Conservation (phyloP, 2,888 invertebrate species). For the Rhogogaster chlorosoma region DNA sequence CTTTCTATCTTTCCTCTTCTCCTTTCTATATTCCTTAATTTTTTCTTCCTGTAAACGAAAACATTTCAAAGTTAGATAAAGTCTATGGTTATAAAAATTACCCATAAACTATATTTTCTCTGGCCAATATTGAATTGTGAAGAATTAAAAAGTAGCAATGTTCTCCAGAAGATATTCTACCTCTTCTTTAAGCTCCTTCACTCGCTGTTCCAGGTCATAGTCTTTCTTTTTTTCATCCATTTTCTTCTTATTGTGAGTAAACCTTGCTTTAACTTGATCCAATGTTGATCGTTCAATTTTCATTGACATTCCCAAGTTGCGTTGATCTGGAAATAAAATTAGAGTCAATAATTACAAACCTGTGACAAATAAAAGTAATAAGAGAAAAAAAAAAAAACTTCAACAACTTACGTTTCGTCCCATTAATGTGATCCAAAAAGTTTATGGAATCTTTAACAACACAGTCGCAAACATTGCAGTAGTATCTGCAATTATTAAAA, state of each 20-base stretch:
- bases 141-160: neutral
- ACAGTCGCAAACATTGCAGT: slow-evolving; percentile 99
- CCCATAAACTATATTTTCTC: neutral
- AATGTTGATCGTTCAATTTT: slow-evolving; percentile 96
- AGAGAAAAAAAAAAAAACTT: neutral
- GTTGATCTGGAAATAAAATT: slow-evolving; percentile 84
- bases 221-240: slow-evolving; percentile 97
- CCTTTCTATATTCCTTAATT: slow-evolving; percentile 92
- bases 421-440: slow-evolving; percentile 99
- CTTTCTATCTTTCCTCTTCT: slow-evolving; percentile 93
- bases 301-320: slow-evolving; percentile 99
- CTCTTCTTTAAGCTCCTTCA: slow-evolving; percentile 97
- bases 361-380: slow-evolving; percentile 4
- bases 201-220: slow-evolving; percentile 94
- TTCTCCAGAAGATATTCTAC: slow-evolving; percentile 71
- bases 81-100: neutral
- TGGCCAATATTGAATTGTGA: neutral
- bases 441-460: slow-evolving; percentile 99
- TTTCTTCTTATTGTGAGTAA: slow-evolving; percentile 95
- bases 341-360: neutral
- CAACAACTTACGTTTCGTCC: slow-evolving; percentile 92
- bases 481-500: slow-evolving; percentile 83
- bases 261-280: slow-evolving; percentile 96
- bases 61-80: slow-evolving; percentile 31
- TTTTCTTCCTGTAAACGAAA: slow-evolving; percentile 89